Percentiles rank a stretch among this genome's conserved stretches.
These are phyloP conservation scores for Nycticebus coucang DNA, from an alignment of 2,113 vertebrate species.

Conservation along the genomic window DNA sequence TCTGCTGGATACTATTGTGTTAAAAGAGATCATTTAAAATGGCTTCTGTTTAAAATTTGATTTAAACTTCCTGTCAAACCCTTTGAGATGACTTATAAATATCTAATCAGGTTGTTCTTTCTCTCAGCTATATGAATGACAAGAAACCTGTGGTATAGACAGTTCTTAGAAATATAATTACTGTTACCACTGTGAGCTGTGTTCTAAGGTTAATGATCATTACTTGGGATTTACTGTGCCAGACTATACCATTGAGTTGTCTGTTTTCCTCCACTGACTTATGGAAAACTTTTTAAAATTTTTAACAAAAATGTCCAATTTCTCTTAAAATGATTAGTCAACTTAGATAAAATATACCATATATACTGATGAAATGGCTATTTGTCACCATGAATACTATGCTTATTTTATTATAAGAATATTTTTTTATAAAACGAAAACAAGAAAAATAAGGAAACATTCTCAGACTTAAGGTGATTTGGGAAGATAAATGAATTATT, in stretches of 20 bases:
- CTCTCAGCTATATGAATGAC: neutral
- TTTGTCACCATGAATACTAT: neutral
- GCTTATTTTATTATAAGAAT: neutral
- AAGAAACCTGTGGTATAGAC: neutral
- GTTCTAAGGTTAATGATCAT: neutral
- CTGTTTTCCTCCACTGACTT: neutral
- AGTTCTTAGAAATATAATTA: neutral
- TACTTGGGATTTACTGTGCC: neutral
- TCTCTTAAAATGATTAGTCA: neutral
- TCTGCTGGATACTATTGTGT: neutral
- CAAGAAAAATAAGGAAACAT: neutral
- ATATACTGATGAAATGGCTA: neutral
- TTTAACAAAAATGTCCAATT: neutral
- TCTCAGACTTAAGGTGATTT: neutral
- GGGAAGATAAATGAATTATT: neutral
- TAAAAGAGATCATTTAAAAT: slow-evolving; percentile 38
- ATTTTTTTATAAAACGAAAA: neutral
- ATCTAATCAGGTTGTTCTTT: neutral
- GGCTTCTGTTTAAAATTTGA: neutral
- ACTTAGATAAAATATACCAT: neutral
- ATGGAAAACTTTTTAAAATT: neutral
- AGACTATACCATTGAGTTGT: neutral
- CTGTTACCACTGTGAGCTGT: neutral
- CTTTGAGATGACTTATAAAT: slow-evolving; percentile 43
- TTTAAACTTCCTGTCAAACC: neutral